These are phyloP conservation scores for Strix occidentalis DNA, from an alignment of 2,797 vertebrate species.

Conservation along the genomic window DNA sequence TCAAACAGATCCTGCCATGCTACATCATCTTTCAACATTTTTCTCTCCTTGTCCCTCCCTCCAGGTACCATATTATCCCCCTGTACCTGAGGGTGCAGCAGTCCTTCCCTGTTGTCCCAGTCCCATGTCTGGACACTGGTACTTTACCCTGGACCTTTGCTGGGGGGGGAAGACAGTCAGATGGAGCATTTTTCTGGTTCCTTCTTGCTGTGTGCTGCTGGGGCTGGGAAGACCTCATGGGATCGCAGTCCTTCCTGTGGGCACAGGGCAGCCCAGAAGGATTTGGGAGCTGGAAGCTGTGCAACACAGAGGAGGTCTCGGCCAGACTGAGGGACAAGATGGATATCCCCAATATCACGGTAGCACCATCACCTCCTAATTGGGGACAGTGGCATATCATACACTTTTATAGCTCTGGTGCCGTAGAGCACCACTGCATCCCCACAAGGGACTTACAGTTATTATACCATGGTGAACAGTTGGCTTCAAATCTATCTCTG, in stretches of 20 bases:
- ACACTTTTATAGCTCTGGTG: not conserved
- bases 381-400: not conserved
- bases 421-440: not conserved
- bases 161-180: not conserved
- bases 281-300: not conserved
- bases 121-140: not conserved
- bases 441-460: fast-evolving
- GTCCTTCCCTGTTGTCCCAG: not conserved
- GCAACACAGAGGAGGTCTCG: not conserved
- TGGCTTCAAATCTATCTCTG: not conserved
- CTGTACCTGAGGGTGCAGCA: not conserved
- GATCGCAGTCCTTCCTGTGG: fast-evolving
- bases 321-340: not conserved
- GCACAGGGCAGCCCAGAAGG: not conserved
- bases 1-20: not conserved
- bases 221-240: not conserved
- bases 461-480: fast-evolving
- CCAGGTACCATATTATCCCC: not conserved
- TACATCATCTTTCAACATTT: not conserved
- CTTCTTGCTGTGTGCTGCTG: not conserved
- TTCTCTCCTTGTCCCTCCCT: not conserved
- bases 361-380: not conserved
- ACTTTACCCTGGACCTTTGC: not conserved
- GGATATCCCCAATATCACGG: not conserved
- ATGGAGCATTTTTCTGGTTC: not conserved